Base-by-base conservation (phyloP, 2,797 vertebrate species). In the Protosalanx chinensis region DNA sequence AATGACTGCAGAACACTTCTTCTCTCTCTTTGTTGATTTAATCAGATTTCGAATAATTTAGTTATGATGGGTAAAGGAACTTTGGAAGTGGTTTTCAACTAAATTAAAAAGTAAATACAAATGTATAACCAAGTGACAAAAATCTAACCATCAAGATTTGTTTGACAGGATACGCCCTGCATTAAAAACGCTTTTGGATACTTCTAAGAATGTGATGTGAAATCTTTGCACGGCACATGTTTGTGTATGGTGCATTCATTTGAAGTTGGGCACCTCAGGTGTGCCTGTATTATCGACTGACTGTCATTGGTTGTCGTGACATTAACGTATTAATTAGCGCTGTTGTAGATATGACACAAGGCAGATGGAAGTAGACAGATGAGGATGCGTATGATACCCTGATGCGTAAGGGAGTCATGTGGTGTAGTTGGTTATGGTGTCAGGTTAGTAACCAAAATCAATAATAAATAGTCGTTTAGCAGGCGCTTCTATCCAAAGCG, bases 1-100 rank as follows among this genome's bases (percentile, higher is more conserved):
- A 78, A 82, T 78, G 79, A 35, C 63, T 73, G 76, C 77, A 70
- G 63, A n/a, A 78, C 49, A 51, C 62, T 49, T 64, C 18, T 49
- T 20, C 27, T 29, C 20, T 64, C 57, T 63, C 65, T 61, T 65
- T 29, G 20, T 60, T 72, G 37, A 60, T 70, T 29, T 10, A 71
- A 74, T 77, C 69, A 56, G 49, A 72, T 32, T 57, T 67, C 59
- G 72, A 64, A 76, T 76, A 56, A 77, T 35, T 71, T 57, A 71
- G 64, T 53, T 37, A 72, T 71, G 41, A 46, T 13, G 6, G 41
- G 41, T 8, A 46, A 13, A 46, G 10, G 41, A 46, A 46, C 41
- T 46, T 46, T 0, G 10, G 10, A 46, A 46, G 41, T 8, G 41
- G 37, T 8, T 41, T 41, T 12, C 37, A 41, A 12, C 10, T 12